A percentile compares a stretch with the other conserved stretches of the same genome.
Conservation (phyloP, 2,888 invertebrate genomes). For the Hoplodrina blanda region DNA sequence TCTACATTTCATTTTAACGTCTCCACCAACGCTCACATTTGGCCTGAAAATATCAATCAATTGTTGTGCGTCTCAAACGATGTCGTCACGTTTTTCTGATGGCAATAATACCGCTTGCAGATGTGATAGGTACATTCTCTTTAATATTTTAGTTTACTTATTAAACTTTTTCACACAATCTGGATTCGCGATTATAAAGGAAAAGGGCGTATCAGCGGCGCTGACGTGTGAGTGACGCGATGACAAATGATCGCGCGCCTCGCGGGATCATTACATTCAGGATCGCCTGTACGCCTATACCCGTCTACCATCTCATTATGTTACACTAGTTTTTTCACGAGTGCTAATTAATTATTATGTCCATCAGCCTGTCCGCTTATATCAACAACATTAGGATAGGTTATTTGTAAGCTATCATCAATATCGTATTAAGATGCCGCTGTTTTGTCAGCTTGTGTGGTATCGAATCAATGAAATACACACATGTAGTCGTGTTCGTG, state of each 20-base stretch:
- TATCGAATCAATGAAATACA: constrained; percentile 52
- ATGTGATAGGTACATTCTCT: constrained; percentile 13
- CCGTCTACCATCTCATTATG: constrained; percentile 59
- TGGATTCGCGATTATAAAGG: constrained; percentile 76
- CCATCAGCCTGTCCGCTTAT: constrained; percentile 67
- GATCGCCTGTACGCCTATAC: constrained; percentile 41
- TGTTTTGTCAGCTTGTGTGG: constrained; percentile 62
- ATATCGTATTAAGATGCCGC: constrained; percentile 61
- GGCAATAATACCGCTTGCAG: constrained; percentile 1
- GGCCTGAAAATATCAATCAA: constrained; percentile 35
- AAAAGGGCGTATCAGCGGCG: constrained; percentile 83
- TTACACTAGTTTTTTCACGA: constrained; percentile 62
- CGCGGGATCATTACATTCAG: constrained; percentile 70
- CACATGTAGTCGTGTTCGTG: constrained; percentile 54
- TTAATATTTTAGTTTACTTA: constrained; percentile 32
- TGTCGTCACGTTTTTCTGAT: constrained; percentile 32
- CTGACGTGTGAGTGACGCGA: constrained; percentile 83
- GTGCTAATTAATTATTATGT: constrained; percentile 68
- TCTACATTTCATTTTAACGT: constrained; percentile 29
- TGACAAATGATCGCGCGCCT: constrained; percentile 83
- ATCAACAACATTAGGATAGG: constrained; percentile 68
- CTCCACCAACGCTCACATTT: constrained; percentile 31
- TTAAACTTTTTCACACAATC: constrained; percentile 60
- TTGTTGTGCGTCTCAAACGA: constrained; percentile 24
- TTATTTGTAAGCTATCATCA: constrained; percentile 64